phyloP scores from a whole-genome alignment of 2,888 invertebrate species.

The Pogonocherus hispidulus region DNA sequence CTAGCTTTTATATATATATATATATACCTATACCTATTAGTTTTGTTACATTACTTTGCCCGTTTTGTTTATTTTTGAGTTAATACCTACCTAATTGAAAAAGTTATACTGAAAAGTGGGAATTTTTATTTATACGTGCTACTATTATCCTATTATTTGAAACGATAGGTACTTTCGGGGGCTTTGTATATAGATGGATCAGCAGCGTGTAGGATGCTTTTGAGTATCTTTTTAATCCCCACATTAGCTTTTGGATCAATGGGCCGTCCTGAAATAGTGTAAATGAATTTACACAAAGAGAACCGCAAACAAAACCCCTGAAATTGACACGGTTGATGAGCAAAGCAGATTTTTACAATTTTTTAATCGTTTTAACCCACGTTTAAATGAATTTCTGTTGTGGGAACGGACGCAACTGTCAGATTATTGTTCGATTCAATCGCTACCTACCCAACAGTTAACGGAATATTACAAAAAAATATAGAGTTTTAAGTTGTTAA shows the following conservation, averaged over 20 bases:
- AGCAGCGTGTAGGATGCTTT: conserved; percentile 12
- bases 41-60: no score
- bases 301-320: conserved; percentile 48
- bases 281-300: conserved; percentile 49
- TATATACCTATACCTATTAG: no score
- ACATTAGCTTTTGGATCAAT: conserved; percentile 43
- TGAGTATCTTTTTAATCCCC: conserved; percentile 16
- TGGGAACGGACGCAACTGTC: conserved; percentile 34
- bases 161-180: no score
- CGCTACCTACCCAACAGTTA: not conserved
- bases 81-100: no score
- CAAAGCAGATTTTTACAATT: conserved; percentile 42
- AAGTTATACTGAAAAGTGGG: no score
- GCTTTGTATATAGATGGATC: not conserved
- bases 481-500: not conserved
- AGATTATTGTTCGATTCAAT: conserved; percentile 31
- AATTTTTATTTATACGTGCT: no score
- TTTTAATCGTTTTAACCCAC: conserved; percentile 39
- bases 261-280: conserved; percentile 47
- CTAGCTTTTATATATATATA: no score
- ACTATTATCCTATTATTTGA: no score
- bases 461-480: not conserved
- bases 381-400: conserved; percentile 36
- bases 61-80: no score
- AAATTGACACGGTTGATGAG: conserved; percentile 50